Evolutionary conservation across 1,140 invertebrate species (phyloP).

Genomic region (Rhagoletis zephyria): DNA sequence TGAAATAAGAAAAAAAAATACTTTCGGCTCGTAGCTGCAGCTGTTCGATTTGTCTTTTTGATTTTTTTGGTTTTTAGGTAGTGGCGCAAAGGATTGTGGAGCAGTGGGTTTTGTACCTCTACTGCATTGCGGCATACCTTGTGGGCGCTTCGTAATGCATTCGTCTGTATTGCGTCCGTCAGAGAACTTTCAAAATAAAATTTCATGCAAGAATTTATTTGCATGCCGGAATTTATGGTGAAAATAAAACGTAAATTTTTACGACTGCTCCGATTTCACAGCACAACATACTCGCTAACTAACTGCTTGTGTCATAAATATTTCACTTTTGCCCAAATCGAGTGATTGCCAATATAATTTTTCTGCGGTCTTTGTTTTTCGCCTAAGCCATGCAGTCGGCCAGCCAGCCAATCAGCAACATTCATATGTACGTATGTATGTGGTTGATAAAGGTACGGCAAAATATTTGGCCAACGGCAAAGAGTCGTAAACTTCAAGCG

Average conservation of each 20-base stretch:
- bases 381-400: not conserved
- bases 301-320: slow-evolving; percentile 48
- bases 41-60: not conserved
- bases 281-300: not conserved
- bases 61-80: not conserved
- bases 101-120: not conserved
- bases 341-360: slow-evolving; percentile 19
- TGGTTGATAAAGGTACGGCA: not conserved
- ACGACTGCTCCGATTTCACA: slow-evolving; percentile 38
- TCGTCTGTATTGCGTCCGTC: not conserved
- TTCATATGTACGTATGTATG: no score
- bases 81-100: no score
- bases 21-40: not conserved
- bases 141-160: not conserved
- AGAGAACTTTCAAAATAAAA: slow-evolving; percentile 46
- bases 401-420: not conserved
- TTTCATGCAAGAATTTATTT: slow-evolving; percentile 42
- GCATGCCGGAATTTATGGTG: slow-evolving; percentile 33
- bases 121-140: not conserved
- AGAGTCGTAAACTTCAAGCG: slow-evolving; percentile 15
- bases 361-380: not conserved
- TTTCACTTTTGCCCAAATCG: slow-evolving; percentile 45
- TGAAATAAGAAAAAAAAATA: not conserved
- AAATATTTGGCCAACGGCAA: slow-evolving; percentile 32
- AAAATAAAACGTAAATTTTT: slow-evolving; percentile 53